These are phyloP conservation scores for Prosopocoilus inquinatus DNA, from an alignment of 2,888 invertebrate species.

Conservation along the genomic window DNA sequence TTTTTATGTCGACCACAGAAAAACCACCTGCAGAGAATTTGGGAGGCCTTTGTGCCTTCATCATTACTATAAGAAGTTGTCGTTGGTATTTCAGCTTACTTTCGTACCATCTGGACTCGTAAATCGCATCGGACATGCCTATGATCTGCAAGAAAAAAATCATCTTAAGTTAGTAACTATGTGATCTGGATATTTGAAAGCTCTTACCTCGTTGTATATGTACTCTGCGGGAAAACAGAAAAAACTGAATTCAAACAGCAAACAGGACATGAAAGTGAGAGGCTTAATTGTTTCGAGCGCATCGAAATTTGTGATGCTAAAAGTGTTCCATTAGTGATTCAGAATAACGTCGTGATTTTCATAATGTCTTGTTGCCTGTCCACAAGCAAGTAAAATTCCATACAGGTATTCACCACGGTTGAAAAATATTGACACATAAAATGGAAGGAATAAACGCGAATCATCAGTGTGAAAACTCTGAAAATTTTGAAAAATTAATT, in stretches of 20 bases:
- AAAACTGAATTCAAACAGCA: conserved; percentile 8
- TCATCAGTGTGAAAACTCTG: too few relatives aligned
- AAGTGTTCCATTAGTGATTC: too few relatives aligned
- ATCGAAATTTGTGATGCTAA: too few relatives aligned
- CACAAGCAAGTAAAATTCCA: too few relatives aligned
- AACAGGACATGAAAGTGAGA: neutral
- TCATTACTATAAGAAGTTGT: conserved; percentile 10
- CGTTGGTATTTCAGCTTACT: conserved; percentile 4
- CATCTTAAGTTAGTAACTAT: neutral
- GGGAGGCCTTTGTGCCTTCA: conserved; percentile 9
- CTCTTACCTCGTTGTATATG: conserved; percentile 8
- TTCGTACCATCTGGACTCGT: conserved; percentile 10
- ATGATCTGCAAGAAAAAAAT: conserved; percentile 1
- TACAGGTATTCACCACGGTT: too few relatives aligned
- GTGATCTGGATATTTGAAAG: neutral
- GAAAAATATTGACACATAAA: too few relatives aligned
- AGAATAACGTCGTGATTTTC: too few relatives aligned
- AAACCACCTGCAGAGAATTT: conserved; percentile 12
- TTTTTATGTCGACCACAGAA: conserved; percentile 12
- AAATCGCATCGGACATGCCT: conserved; percentile 7
- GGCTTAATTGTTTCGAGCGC: neutral
- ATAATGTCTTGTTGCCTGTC: too few relatives aligned
- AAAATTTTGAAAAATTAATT: too few relatives aligned
- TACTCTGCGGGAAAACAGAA: conserved; percentile 12
- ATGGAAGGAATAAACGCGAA: too few relatives aligned